Base-by-base conservation (phyloP, 2,113 vertebrate genomes). In the Dromas ardeola region DNA sequence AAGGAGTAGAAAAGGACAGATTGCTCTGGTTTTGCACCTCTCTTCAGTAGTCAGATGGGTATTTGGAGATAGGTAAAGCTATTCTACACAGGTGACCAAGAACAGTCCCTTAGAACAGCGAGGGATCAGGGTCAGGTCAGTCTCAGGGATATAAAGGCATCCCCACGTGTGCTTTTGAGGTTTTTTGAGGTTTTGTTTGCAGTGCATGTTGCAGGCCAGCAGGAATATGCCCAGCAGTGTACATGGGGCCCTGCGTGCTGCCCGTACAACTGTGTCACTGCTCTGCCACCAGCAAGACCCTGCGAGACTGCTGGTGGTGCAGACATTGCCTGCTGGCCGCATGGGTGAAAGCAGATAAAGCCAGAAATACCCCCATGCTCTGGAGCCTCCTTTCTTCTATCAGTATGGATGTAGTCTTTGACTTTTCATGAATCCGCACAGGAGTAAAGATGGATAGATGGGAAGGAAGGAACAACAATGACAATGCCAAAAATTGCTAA, bases 141-240 rank as follows among this genome's bases (percentile, higher is more conserved):
- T 20, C 53, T 59, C 16, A 3, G 17, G 42, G 10, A 15, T 80
- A 23, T 40, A n/a, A 65, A 65, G 29, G 20, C 36, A 52, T 40
- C n/a, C n/a, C 27, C 23, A 9, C 1, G 2, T 2, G 1, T 42
- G 58, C 15, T 47, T 34, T 47, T 10, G 3, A 10, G 66, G n/a
- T 65, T 42, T 42, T 13, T 42, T 42, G 42, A 42, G 50, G 13
- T 15, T 65, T 58, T 36, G 26, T 50, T 50, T 15, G 15, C n/a
- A 30, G 42, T 11, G 77, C 30, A 6, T 50, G 76, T n/a, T 81
- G n/a, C 50, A 55, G 50, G 9, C 6, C 18, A 74, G 32, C 40
- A 66, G 73, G 52, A 84, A 62, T 13, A 3, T 80, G 62, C 26
- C 17, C 29, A 30, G 23, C 15, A 49, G 26, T 14, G 36, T 5